Evolutionary conservation across 1,140 invertebrate species (phyloP), one percentile per base, ranked within the genome.

Genomic region (Thaumatotibia leucotreta): DNA sequence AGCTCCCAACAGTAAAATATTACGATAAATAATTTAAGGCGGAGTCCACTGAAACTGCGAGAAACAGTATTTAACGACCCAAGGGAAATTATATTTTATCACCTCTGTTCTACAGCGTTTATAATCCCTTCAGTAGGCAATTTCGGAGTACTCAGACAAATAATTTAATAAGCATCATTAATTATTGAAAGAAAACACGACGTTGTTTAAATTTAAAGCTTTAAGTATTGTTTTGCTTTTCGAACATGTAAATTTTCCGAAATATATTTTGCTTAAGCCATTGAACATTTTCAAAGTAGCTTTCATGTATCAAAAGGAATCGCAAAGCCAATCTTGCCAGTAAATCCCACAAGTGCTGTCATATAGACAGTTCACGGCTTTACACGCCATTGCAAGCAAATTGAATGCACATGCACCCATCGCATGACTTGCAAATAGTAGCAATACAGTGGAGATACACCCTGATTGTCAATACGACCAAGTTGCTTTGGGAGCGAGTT

Each of bases 51-150:
- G 52, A 58, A 58, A 58, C 52, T 31, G 52, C 23, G 52, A 58
- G 52, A 58, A 58, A 58, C 52, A 58, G 52, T 31, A 58, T 58
- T 58, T 58, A 58, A 58, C 24, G 52, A 31, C 52, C 52, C 52
- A 31, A 31, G 52, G 52, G 52, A 58, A 58, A 58, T 58, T 58
- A 58, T 58, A 58, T 58, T 58, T 58, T 58, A 58, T 58, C 52
- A 58, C 52, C 52, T 58, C 52, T 31, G 52, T 58, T 58, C 27
- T 27, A 58, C 27, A 58, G 17, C 52, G 52, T 58, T 58, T 58
- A 58, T 31, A 58, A 58, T 58, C 27, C 52, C 52, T 58, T 58
- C 52, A 58, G 52, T 29, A 58, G 24, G 27, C 29, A 58, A 58
- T 58, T 58, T 58, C 24, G 23, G 52, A 58, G 27, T 24, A 14